phyloP scores from a whole-genome alignment of 2,888 invertebrate species.

The Pherbina coryleti region DNA sequence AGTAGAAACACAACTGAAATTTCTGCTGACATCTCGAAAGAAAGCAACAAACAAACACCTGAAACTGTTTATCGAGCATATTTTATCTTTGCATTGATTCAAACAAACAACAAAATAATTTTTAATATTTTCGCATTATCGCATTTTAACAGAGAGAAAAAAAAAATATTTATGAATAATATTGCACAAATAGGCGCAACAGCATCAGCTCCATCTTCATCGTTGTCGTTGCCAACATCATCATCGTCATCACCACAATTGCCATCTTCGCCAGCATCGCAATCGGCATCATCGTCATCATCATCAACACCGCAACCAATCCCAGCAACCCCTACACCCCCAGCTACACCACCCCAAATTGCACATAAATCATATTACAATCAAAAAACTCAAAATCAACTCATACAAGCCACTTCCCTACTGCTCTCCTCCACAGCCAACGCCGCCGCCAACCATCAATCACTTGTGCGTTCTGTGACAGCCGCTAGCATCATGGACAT shows the following conservation, averaged over 20 bases:
- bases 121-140: slow-evolving; percentile 37
- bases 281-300: slow-evolving; percentile 40
- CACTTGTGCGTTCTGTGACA: slow-evolving; percentile 60
- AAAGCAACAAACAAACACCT: slow-evolving; percentile 8
- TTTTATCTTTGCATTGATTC: slow-evolving; percentile 4
- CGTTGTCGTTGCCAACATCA: slow-evolving; percentile 45
- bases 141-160: slow-evolving; percentile 37
- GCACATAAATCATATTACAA: slow-evolving; percentile 41
- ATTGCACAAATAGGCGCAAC: slow-evolving; percentile 54
- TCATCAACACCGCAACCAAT: slow-evolving; percentile 35
- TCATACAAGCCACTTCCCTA: slow-evolving; percentile 55
- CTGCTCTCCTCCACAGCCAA: slow-evolving; percentile 57
- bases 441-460: slow-evolving; percentile 50
- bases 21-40: slow-evolving; percentile 13
- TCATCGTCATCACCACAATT: slow-evolving; percentile 46
- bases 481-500: slow-evolving; percentile 67
- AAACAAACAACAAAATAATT: slow-evolving; percentile 19
- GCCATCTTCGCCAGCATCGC: slow-evolving; percentile 31
- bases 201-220: slow-evolving; percentile 50
- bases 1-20: slow-evolving; percentile 1
- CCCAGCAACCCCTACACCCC: slow-evolving; percentile 40
- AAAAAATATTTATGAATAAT: slow-evolving; percentile 59
- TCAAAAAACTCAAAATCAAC: slow-evolving; percentile 53
- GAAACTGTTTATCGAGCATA: slow-evolving; percentile 30
- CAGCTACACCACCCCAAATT: slow-evolving; percentile 45